Percentiles rank a stretch among this genome's conserved stretches.
These are phyloP conservation scores for Pseudanteris insignis DNA, from an alignment of 2,888 invertebrate genomes.

Conservation along the genomic window DNA sequence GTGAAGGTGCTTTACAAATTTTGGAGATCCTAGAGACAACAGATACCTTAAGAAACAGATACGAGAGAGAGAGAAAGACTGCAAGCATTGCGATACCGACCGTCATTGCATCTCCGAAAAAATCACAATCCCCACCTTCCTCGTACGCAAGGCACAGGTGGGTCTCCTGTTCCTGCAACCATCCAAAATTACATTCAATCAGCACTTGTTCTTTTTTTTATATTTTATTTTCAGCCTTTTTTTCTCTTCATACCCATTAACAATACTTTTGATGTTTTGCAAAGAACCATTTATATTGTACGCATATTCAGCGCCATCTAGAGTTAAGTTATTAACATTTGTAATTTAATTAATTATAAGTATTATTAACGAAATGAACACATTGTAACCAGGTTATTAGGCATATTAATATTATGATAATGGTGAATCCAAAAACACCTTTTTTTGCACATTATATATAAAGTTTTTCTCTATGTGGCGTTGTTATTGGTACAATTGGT, in stretches of 20 bases:
- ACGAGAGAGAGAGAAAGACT: slow-evolving; percentile 30
- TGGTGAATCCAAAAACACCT: too few species aligned
- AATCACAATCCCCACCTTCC: slow-evolving; percentile 37
- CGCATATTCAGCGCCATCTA: too few species aligned
- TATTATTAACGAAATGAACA: too few species aligned
- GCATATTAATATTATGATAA: too few species aligned
- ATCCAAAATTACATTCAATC: slow-evolving; percentile 22
- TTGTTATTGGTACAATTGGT: slow-evolving; percentile 4
- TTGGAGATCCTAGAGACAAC: slow-evolving; percentile 52
- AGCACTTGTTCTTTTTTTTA: slow-evolving; percentile 6
- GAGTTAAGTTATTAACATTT: too few species aligned
- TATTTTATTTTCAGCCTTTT: slow-evolving; percentile 4
- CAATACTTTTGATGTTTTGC: neutral
- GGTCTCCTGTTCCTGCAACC: slow-evolving; percentile 40
- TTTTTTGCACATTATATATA: too few species aligned
- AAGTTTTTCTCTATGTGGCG: too few species aligned
- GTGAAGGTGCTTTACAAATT: slow-evolving; percentile 55
- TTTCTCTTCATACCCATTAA: neutral
- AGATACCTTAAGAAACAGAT: slow-evolving; percentile 44
- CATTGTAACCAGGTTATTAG: too few species aligned
- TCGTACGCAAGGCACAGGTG: slow-evolving; percentile 45
- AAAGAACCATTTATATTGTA: neutral
- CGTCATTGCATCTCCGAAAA: slow-evolving; percentile 39
- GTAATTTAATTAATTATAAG: too few species aligned
- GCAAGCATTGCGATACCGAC: slow-evolving; percentile 31